A percentile compares a stretch with the other conserved stretches of the same genome.
phyloP scores from a whole-genome alignment of 2,113 vertebrate genomes.

The Rhabdomys dilectus region DNA sequence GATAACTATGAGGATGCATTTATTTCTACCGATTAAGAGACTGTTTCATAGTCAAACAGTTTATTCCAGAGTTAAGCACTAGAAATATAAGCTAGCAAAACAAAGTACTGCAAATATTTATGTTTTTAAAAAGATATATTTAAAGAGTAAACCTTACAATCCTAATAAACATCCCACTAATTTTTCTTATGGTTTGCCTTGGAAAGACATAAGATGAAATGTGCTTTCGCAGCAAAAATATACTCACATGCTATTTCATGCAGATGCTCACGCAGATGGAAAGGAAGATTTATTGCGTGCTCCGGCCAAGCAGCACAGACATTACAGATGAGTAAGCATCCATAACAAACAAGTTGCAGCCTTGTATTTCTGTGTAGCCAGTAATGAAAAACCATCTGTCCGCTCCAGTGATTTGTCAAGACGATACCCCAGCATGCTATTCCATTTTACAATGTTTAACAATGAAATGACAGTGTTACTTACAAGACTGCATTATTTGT shows the following conservation, averaged over 20 bases:
- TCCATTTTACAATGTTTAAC: slow-evolving; percentile 77
- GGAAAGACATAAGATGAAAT: slow-evolving; percentile 69
- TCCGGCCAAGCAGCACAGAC: slow-evolving; percentile 83
- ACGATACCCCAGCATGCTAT: slow-evolving; percentile 62
- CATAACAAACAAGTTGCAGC: slow-evolving; percentile 67
- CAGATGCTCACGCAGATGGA: slow-evolving; percentile 86
- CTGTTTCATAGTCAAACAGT: slow-evolving; percentile 54
- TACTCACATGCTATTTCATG: slow-evolving; percentile 79
- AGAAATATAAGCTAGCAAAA: slow-evolving; percentile 66
- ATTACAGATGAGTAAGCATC: slow-evolving; percentile 84
- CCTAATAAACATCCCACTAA: slow-evolving; percentile 75
- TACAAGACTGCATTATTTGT: slow-evolving; percentile 31
- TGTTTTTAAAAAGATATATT: slow-evolving; percentile 65
- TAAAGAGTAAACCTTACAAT: slow-evolving; percentile 62
- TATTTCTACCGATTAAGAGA: slow-evolving; percentile 8
- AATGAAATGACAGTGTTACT: slow-evolving; percentile 58
- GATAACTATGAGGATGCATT: neutral
- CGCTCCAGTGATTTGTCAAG: slow-evolving; percentile 78
- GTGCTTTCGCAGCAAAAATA: slow-evolving; percentile 76
- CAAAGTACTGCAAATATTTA: slow-evolving; percentile 69
- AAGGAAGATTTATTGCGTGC: slow-evolving; percentile 81
- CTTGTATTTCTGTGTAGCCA: slow-evolving; percentile 77
- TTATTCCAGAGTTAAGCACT: slow-evolving; percentile 72
- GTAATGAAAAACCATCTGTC: slow-evolving; percentile 87
- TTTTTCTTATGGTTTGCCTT: slow-evolving; percentile 65